Evolutionary conservation across 1,140 invertebrate species (phyloP).

Genomic region (Panonychus citri): DNA sequence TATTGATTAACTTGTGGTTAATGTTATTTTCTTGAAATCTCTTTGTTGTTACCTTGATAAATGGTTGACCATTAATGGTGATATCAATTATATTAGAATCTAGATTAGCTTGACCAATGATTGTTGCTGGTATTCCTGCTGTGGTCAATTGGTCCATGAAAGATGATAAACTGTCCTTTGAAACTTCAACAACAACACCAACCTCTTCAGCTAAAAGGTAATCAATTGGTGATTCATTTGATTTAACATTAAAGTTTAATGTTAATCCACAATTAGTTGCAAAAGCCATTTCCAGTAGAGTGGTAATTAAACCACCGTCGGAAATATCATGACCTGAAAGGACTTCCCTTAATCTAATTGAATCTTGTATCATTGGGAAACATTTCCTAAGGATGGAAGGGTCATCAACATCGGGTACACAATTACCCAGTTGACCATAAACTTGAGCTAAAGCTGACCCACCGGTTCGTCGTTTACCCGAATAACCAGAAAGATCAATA

Average conservation of each 20-base stretch:
- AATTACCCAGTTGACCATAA: constrained; percentile 56
- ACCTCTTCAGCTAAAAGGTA: constrained; percentile 72
- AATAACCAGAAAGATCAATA: constrained; percentile 27
- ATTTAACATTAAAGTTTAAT: constrained; percentile 26
- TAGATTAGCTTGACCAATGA: constrained; percentile 34
- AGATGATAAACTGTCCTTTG: constrained; percentile 26
- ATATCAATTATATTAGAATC: constrained; percentile 2
- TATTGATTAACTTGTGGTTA: no score
- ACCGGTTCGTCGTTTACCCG: constrained; percentile 40
- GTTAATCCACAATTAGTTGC: constrained; percentile 58
- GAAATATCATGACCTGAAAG: constrained; percentile 85
- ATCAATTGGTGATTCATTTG: constrained; percentile 3
- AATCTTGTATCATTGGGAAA: constrained; percentile 55
- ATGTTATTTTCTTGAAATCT: neutral
- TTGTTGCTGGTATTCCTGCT: constrained; percentile 35
- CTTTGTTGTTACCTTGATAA: constrained; percentile 3
- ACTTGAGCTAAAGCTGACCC: constrained; percentile 78
- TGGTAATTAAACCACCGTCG: constrained; percentile 77
- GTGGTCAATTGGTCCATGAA: constrained; percentile 36
- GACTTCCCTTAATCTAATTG: constrained; percentile 47
- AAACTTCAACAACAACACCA: constrained; percentile 70
- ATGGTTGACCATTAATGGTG: constrained; percentile 1
- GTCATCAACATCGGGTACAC: constrained; percentile 51
- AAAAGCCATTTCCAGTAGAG: constrained; percentile 82
- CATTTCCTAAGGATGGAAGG: constrained; percentile 38